A percentile compares a stretch with the other conserved stretches of the same genome.
phyloP scores from a whole-genome alignment of 2,113 vertebrate species.

The Rhea americana region DNA sequence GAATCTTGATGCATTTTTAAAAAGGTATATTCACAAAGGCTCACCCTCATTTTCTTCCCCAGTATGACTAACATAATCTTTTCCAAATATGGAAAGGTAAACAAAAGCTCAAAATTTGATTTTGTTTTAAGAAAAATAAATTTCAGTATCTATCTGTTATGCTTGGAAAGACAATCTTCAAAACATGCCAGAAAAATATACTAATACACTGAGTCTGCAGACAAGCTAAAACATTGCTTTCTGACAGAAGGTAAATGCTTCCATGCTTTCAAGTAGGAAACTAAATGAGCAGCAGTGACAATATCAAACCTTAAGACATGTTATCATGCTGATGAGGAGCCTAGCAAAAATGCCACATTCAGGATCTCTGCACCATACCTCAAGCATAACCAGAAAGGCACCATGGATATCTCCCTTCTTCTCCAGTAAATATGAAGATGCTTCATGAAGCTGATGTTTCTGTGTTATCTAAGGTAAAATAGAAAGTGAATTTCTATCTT shows the following conservation, averaged over 20 bases:
- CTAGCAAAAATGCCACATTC: neutral
- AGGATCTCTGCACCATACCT: conserved; percentile 75
- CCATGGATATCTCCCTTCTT: conserved; percentile 90
- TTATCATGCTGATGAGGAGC: neutral
- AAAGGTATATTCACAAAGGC: neutral
- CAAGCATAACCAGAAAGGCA: conserved; percentile 89
- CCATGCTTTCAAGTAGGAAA: neutral
- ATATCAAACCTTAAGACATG: neutral
- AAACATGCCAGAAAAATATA: neutral
- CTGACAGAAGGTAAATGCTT: neutral
- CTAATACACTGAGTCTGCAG: neutral
- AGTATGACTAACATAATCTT: neutral
- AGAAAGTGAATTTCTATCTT: neutral
- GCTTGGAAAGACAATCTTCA: neutral
- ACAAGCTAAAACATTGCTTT: neutral
- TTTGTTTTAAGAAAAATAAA: neutral
- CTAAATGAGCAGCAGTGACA: neutral
- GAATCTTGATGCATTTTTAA: neutral
- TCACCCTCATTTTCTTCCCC: neutral
- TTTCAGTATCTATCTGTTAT: neutral
- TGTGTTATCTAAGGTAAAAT: conserved; percentile 83
- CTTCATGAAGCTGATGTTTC: conserved; percentile 85
- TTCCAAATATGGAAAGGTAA: neutral
- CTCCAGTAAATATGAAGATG: conserved; percentile 89
- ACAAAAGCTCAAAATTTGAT: neutral